Conservation (phyloP, 2,113 vertebrate genomes). For the Piaya cayana region DNA sequence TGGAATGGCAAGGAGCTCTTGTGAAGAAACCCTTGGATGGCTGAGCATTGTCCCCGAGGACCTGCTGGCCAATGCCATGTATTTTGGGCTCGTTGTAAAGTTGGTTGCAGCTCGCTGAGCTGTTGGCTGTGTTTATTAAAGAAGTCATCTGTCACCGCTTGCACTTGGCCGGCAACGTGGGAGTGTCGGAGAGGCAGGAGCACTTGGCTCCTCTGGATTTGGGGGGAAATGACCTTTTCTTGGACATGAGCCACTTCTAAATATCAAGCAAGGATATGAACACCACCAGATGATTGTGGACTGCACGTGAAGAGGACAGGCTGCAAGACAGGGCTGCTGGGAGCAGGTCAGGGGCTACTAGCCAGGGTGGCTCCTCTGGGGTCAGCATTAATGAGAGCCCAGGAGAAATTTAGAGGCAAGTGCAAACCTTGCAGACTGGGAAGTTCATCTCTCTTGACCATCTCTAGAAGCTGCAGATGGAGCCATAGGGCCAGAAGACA, state of each 20-base stretch:
- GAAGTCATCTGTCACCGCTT: not conserved
- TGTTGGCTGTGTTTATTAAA: not conserved
- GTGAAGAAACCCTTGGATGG: not conserved
- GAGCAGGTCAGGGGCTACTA: not conserved
- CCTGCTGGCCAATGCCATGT: not conserved
- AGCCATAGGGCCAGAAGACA: not conserved
- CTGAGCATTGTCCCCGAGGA: not conserved
- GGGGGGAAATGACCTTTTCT: not conserved
- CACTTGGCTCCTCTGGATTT: not conserved
- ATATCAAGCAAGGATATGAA: not conserved
- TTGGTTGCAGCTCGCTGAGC: not conserved
- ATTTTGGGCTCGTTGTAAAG: not conserved
- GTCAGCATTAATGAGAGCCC: not conserved
- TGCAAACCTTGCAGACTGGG: fast-evolving
- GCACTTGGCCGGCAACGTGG: not conserved
- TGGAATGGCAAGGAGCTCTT: not conserved
- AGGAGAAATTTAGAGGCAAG: not conserved
- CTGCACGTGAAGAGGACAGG: not conserved
- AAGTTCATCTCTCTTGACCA: not conserved
- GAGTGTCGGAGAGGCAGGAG: not conserved
- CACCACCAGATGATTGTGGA: not conserved
- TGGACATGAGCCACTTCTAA: not conserved
- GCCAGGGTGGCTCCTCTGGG: not conserved
- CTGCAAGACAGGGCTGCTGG: not conserved
- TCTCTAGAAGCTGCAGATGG: not conserved